Base-by-base conservation (phyloP, 2,888 invertebrate genomes). In the Esperia sulphurella region DNA sequence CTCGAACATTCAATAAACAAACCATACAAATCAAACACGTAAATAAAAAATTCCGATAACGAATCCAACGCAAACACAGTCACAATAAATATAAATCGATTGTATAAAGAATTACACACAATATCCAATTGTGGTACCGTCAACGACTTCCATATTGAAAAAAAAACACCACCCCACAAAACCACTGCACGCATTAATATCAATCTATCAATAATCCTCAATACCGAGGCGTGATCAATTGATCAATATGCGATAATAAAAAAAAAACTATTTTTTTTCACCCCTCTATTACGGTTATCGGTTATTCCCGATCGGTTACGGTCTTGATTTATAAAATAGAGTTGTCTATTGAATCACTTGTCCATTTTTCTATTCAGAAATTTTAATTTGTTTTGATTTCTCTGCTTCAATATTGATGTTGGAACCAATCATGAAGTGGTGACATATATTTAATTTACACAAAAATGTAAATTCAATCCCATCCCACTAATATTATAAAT, bases 181-280 rank as follows among this genome's bases (percentile, higher is more conserved):
- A 61, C 61, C 59, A 49, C 52, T 42, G 21, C 5, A 40, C 58
- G 67, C 77, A 84, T 86, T 82, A 83, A 84, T 85, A 84, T 81
- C 85, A 84, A 87, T 87, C 82, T 85, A 87, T 87, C 88, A 88
- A 88, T 89, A 85, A 75, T 76, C 68, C 70, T 77, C 80, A 80
- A 80, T 81, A 71, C 70, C 63, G 70, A 82, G 88, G 87, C 88
- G 89, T 83, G 88, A 89, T 84, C 79, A 73, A 78, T 76, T 72
- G 75, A 79, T 76, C 86, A 80, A 83, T 81, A 78, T 75, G 66
- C 76, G 69, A 83, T 83, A 82, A 77, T 75, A 75, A 79, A 9
- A 72, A 75, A 76, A 75, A 63, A 65, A 71, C 74, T 71, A 66
- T 68, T 63, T 71, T 76, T 74, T 73, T 70, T 66, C 67, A 64